Conservation (phyloP, 1,140 invertebrate genomes). For the Ceratina calcarata region DNA sequence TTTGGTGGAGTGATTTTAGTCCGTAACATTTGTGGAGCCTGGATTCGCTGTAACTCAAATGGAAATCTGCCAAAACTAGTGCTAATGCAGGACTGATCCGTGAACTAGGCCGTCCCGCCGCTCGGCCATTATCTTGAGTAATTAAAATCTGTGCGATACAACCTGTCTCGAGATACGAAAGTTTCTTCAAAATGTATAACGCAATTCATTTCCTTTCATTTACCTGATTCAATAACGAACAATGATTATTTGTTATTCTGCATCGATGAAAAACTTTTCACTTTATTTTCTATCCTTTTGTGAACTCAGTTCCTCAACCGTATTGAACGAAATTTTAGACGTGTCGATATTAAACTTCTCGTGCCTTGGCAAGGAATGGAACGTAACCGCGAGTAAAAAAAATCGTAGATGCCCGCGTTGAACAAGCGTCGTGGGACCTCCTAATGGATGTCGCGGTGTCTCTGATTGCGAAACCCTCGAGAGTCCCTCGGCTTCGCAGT, state of each 20-base stretch:
- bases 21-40: background rate
- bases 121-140: slow-evolving; percentile 31
- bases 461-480: background rate
- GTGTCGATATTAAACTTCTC: slow-evolving; percentile 48
- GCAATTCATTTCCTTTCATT: too few species aligned
- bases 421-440: background rate
- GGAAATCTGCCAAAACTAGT: slow-evolving; percentile 40
- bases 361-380: slow-evolving; percentile 26
- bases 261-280: too few species aligned
- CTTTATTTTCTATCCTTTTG: too few species aligned
- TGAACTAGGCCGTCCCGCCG: slow-evolving; percentile 23
- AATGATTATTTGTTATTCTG: too few species aligned
- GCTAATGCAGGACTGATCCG: slow-evolving; percentile 34
- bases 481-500: background rate
- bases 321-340: too few species aligned
- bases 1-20: background rate
- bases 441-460: background rate
- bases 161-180: too few species aligned
- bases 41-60: slow-evolving; percentile 29
- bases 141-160: slow-evolving; percentile 18
- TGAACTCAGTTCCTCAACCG: too few species aligned
- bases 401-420: slow-evolving; percentile 13
- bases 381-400: background rate
- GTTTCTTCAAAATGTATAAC: too few species aligned
- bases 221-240: background rate